Base-by-base conservation (phyloP, 2,888 invertebrate genomes). In the Rhamphomyia laevipes region DNA sequence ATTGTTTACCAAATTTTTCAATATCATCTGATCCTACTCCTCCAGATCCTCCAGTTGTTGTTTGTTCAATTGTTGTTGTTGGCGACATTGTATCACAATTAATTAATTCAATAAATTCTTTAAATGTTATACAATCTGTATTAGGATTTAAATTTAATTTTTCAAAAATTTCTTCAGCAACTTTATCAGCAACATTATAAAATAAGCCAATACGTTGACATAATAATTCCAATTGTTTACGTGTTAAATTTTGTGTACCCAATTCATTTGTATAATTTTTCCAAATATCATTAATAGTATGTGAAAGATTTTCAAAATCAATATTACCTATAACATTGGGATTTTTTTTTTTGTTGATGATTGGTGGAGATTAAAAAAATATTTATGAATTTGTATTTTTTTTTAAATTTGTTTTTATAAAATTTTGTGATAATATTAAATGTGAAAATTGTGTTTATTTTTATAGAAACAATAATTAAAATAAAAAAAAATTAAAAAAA, bases 141-240 rank as follows among this genome's bases (percentile, higher is more conserved):
- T 38, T 49, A 49, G 74, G 73, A 60, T 81, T 78, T 44, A 75
- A 67, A 57, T 79, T 78, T 43, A 84, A 67, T 59, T 81, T 80
- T 51, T 77, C 76, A 60, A 83, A 83, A 45, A 84, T 71, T 61
- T 81, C 78, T 54, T 77, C 59, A 45, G 75, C 70, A 57, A 84
- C 80, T 63, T 79, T 78, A 57, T 77, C 76, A 16, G 80, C 77
- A 63, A 81, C 72, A 56, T 76, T 75, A 56, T 78, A 77, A 65
- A 81, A 50, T 44, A 57, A 75, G 49, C 82, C 82, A 52, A 82
- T 78, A 53, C 78, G 79, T 60, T 79, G 74, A 62, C 81, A 83
- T 45, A 84, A 51, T 78, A 53, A 73, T 55, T 76, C 75, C 57
- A 84, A 72, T 62, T 84, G 81, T 45, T 72, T 72, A 58, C 78